Evolutionary conservation across 92 coral and sea anemone genomes (phyloP).

Genomic region (Hydrozoanthus gracilis): DNA sequence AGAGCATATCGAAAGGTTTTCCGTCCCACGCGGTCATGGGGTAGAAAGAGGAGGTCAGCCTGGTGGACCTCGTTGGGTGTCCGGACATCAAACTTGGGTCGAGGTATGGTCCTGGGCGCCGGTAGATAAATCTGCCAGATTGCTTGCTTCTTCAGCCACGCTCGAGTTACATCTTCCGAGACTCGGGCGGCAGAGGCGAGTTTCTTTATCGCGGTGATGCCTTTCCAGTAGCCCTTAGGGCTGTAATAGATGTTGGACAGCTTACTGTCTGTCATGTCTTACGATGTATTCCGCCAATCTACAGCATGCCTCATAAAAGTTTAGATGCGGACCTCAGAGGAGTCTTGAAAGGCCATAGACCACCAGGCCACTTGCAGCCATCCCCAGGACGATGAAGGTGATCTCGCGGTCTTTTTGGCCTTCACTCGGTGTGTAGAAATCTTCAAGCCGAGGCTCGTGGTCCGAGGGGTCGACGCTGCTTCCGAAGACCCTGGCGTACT

Average conservation of each 20-base stretch:
- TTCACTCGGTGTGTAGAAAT: slow-evolving; percentile 23
- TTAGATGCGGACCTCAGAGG: slow-evolving; percentile 23
- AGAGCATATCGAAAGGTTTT: background rate
- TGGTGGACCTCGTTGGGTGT: slow-evolving; percentile 41
- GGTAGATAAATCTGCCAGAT: slow-evolving; percentile 50
- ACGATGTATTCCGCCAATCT: background rate
- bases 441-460: slow-evolving; percentile 21
- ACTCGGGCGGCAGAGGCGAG: slow-evolving; percentile 39
- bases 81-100: slow-evolving; percentile 39
- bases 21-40: slow-evolving; percentile 6
- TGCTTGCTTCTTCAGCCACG: slow-evolving; percentile 41
- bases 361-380: slow-evolving; percentile 22
- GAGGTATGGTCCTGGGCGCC: slow-evolving; percentile 24
- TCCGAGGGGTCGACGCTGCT: background rate
- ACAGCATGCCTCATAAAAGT: slow-evolving; percentile 12
- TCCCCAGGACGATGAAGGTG: slow-evolving; percentile 11
- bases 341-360: slow-evolving; percentile 21
- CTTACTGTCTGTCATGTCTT: slow-evolving; percentile 15
- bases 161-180: slow-evolving; percentile 14
- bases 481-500: slow-evolving; percentile 8
- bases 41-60: background rate
- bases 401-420: slow-evolving; percentile 15
- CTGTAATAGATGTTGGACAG: slow-evolving; percentile 34
- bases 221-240: slow-evolving; percentile 48
- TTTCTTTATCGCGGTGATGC: slow-evolving; percentile 30